Base-by-base conservation (phyloP, 2,797 vertebrate genomes). In the Amniataba percoides region DNA sequence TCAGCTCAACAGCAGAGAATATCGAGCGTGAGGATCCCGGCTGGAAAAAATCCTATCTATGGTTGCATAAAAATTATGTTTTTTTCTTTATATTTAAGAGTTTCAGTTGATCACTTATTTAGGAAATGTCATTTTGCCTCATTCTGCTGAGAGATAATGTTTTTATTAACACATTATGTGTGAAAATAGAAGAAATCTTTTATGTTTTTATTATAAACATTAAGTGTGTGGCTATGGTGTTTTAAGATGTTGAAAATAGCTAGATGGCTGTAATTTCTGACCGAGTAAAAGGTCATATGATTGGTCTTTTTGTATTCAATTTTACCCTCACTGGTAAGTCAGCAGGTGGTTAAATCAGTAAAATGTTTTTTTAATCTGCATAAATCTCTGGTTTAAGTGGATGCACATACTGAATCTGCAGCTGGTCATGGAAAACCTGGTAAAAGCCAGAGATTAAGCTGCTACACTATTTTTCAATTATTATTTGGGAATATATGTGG, bases 1-100 rank as follows among this genome's bases (percentile, higher is more conserved):
- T 90, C 87, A 90, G 64, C 77, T 85, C 71, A 71, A 39, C 49
- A 76, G 46, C 69, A 81, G 36, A 79, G 31, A 59, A 78, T 48
- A 79, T 81, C 39, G 72, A 74, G 19, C 36, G 1, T 59, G 8
- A 57, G 68, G 76, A 69, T 77, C 49, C 40, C 36, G 39, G 61
- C 67, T 59, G 39, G 4, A 13, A 25, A 59, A 43, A 48, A 18
- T 60, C 56, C 16, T 12, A 53, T 78, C 27, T 51, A 53, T 1
- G 7, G 58, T 2, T 27, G 27, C 25, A 74, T 71, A 49, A 79
- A 70, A 80, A 66, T 45, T 31, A 9, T 3, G 34, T 14, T 69
- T 59, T 74, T 36, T 74, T 57, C 31, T 58, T 19, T 0, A 51
- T 71, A 69, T 65, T 48, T 43, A 71, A 71, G 12, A 40, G 11